Base-by-base conservation (phyloP, 2,797 vertebrate species). In the Thalassophryne amazonica region DNA sequence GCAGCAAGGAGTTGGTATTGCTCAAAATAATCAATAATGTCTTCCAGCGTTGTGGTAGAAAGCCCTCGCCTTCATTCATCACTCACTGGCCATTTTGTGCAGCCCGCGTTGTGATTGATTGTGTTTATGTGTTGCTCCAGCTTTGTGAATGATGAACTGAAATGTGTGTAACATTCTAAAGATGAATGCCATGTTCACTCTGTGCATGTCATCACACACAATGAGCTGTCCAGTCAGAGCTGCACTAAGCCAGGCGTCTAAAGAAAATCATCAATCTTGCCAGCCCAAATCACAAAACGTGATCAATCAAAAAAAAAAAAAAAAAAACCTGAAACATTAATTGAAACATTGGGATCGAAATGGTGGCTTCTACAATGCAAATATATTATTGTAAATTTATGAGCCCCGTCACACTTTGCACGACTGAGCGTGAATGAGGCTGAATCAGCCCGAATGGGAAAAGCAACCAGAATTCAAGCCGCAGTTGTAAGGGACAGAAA, bases 81-180 rank as follows among this genome's bases (percentile, higher is more conserved):
- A 71, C 59, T 77, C 76, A 59, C 34, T 70, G 67, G 52, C 67
- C 58, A 61, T 85, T 73, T 71, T 66, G 68, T 35, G 14, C 32
- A 5, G 39, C 43, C 41, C 18, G 6, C 41, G 39, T 55, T 3
- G 39, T 85, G 85, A 89, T 85, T 77, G 80, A 89, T 88, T 58
- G 63, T 83, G 80, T 84, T 88, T 86, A 80, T 69, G 72, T 76
- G 76, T 37, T 33, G 24, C 55, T 61, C 58, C 52, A 9, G 30
- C 69, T 53, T 56, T 69, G 75, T 73, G 73, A 88, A 53, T 71
- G 85, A 85, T 85, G 71, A 78, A 73, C 56, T 45, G 58, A 69
- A 66, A 57, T 60, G 54, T 51, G 54, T 35, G 24, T 45, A 60
- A 27, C 17, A 28, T 47, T 65, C 38, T 19, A 38, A 56, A 41